Percentiles rank a stretch among this genome's conserved stretches.
Evolutionary conservation across 2,797 vertebrate genomes (phyloP).

Genomic region (Diceros bicornis): DNA sequence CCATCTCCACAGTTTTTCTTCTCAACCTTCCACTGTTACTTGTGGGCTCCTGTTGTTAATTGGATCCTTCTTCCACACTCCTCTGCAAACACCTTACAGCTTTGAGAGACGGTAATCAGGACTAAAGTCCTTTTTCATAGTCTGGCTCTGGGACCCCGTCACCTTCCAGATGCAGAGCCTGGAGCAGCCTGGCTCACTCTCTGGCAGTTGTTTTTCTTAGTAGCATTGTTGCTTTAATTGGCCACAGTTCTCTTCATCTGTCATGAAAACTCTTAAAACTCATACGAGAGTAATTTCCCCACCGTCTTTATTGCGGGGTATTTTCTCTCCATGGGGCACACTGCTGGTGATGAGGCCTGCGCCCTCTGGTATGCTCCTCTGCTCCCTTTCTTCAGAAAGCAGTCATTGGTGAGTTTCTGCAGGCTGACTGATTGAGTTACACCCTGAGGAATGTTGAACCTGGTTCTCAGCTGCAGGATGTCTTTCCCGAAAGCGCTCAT

Average conservation of each 20-base stretch:
- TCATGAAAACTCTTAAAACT: constrained; percentile 44
- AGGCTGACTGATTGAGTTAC: neutral
- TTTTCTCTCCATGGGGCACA: neutral
- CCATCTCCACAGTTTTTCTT: neutral
- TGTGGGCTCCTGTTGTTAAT: neutral
- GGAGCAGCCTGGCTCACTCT: neutral
- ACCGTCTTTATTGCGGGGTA: neutral
- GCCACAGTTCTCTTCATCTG: neutral
- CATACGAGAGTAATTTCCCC: neutral
- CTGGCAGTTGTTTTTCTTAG: neutral
- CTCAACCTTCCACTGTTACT: neutral
- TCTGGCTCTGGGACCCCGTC: neutral
- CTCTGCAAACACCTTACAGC: neutral
- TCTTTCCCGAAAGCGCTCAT: constrained; percentile 4
- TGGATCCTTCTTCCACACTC: neutral
- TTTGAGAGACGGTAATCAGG: neutral
- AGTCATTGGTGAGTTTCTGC: neutral
- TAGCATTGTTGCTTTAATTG: constrained; percentile 27
- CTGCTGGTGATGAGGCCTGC: accelerated
- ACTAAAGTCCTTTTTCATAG: neutral
- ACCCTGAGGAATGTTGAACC: neutral
- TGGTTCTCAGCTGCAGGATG: constrained; percentile 29
- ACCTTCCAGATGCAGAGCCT: neutral
- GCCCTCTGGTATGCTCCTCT: neutral
- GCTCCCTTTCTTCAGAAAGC: neutral